Evolutionary conservation across 23 tunicate genomes (phyloP), one percentile per base, ranked within the genome.

Genomic region (Halocynthia roretzi): DNA sequence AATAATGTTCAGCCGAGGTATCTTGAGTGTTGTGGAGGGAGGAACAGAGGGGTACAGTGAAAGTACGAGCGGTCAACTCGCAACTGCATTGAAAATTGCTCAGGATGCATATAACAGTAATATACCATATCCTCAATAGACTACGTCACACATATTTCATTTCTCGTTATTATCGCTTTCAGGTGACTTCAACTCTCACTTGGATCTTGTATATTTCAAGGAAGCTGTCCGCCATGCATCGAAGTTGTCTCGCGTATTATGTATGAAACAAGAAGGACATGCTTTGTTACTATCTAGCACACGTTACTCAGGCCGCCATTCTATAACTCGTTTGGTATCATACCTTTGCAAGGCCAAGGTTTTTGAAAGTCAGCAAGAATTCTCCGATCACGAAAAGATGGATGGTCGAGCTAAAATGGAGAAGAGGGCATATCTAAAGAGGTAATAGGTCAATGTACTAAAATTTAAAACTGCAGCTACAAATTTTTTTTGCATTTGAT

Each of bases 151-250:
- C 2, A 31, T 58, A 58, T 58, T 14, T 14, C 2, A 65, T 10
- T 65, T 65, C 31, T 20, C 0, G 22, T 14, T 65, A 5, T 65
- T 20, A 10, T n/a, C n/a, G 22, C 17, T 65, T 20, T 48, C 31
- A 65, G 70, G 6, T 10, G 6, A 65, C 22, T 14, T 8, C 9
- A 65, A 40, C 17, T 9, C 72, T 9, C 68, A 60, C 5, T 48
- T 89, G 82, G 85, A 83, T 20, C 64, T 89, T 50, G 89, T 85
- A 6, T 89, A 83, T 69, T 89, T 83, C 55, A 74, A 75, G 14
- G 82, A 89, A 76, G 85, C 96, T 18, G 85, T 80, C 17, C 96
- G 78, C 5, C 98, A 92, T 79, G 83, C 75, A 48, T 85, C 98
- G 8, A 73, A 92, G 40, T 69, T 92, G 11, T 86, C 98, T 23